Base-by-base conservation (phyloP, 2,797 vertebrate species). In the Ctenopoma multispine region DNA sequence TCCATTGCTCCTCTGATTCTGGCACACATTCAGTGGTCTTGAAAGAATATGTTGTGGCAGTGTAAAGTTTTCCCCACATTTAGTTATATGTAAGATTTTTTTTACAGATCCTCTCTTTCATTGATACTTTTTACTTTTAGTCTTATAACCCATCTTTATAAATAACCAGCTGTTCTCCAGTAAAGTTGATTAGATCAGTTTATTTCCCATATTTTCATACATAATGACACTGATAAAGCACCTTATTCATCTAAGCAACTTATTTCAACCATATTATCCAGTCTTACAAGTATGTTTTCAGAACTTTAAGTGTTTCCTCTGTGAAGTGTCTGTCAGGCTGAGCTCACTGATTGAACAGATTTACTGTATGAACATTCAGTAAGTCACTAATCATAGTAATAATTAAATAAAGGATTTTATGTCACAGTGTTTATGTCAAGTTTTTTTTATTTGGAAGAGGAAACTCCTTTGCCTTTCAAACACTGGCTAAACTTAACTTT, bases 1-100 rank as follows among this genome's bases (percentile, higher is more conserved):
- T 75, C 44, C 53, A 6, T 38, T 71, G 20, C 24, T 63, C 24
- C 44, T 72, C 53, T 55, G 53, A 36, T 20, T 31, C 31, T 31
- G 43, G 8, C 31, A 24, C 66, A 51, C 74, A 62, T 54, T 54
- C 29, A 51, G 10, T 15, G 21, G 57, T 56, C 20, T 17, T 49
- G 7, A 74, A 67, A 60, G 24, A 50, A 15, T 46, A 63, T 49
- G 47, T 60, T 14, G 5, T 2, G 14, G 15, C 38, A 48, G 14
- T 31, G 13, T 38, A 27, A 41, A 48, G 15, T 62, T 46, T 54
- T 17, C n/a, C 18, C 13, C 20, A 23, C 27, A 34, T 56, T 24
- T 15, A 49, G 2, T 38, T 58, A 17, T 17, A 2, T 43, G 36
- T 13, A 13, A 38, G 5, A 38, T 38, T 17, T 54, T 1, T 57